Evolutionary conservation across 2,113 vertebrate genomes (phyloP).

Genomic region (Poeciliopsis occidentalis): DNA sequence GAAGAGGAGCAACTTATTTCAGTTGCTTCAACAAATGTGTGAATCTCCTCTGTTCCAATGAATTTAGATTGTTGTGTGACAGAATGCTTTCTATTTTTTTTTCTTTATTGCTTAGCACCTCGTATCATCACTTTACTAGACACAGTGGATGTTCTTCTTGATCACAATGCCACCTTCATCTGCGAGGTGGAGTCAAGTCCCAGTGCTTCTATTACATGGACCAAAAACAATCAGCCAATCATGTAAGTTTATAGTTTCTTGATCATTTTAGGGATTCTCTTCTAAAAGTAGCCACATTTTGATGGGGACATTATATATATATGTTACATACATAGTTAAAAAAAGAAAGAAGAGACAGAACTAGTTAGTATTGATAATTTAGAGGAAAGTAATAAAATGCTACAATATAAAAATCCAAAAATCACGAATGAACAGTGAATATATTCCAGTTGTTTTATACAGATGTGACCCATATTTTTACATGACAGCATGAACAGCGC

Average conservation of each 20-base stretch:
- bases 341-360: background rate
- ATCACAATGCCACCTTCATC: constrained; percentile 94
- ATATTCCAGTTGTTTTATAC: background rate
- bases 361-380: background rate
- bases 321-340: background rate
- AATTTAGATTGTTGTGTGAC: background rate
- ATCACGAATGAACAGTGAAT: background rate
- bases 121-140: constrained; percentile 90
- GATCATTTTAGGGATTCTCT: too few relatives aligned
- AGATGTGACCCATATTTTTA: too few relatives aligned
- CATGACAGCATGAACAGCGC: too few relatives aligned
- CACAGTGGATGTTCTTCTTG: constrained; percentile 89
- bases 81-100: background rate
- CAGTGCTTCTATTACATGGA: constrained; percentile 90
- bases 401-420: too few relatives aligned
- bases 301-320: too few relatives aligned
- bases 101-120: constrained; percentile 79
- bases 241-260: constrained; percentile 74
- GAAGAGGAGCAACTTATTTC: background rate
- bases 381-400: background rate
- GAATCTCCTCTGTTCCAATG: background rate
- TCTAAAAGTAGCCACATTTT: background rate
- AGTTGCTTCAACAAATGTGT: background rate
- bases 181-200: constrained; percentile 93
- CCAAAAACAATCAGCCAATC: constrained; percentile 93